Evolutionary conservation across 2,888 invertebrate genomes (phyloP), one percentile per base, ranked within the genome.

Genomic region (Archips xylosteana): DNA sequence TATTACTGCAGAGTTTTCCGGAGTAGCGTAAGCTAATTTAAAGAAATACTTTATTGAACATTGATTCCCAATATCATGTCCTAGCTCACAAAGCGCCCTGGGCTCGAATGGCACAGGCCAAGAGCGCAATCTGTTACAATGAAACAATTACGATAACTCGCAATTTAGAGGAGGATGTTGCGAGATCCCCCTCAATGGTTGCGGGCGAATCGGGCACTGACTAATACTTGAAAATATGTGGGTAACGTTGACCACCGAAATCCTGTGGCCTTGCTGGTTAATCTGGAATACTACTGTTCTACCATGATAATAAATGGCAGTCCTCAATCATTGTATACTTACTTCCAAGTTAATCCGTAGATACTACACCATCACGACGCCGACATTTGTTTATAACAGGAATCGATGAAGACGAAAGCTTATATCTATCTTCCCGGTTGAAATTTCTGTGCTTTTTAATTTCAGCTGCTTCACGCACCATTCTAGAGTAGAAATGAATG

Each of bases 61-160:
- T 77, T 60, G 23, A 13, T 59, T 57, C 47, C 68, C 47, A 47
- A 71, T 65, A 70, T 74, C 74, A 57, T 63, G 71, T 59, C 65
- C 74, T 57, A 63, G 49, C 54, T 79, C 76, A 74, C 71, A 71
- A 76, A 79, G 87, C 88, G 85, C 88, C 89, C 88, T 84, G 81
- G 81, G 80, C 80, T 83, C 86, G 82, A 89, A 84, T 84, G 83
- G 84, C 81, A 81, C 78, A 81, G 86, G 82, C 80, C 78, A 84
- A 83, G 83, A 86, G 84, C 85, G 86, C 90, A 94, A 92, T 92
- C 91, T 91, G 91, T 83, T 89, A 90, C 92, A 93, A 92, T 92
- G 91, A 92, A 92, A 91, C 93, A 94, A 94, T 94, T 94, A 94
- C 93, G 91, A 93, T 94, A 92, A 92, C 90, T 91, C 93, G 93